Conservation (phyloP, 2,113 vertebrate genomes). For the Anthoscopus minutus region DNA sequence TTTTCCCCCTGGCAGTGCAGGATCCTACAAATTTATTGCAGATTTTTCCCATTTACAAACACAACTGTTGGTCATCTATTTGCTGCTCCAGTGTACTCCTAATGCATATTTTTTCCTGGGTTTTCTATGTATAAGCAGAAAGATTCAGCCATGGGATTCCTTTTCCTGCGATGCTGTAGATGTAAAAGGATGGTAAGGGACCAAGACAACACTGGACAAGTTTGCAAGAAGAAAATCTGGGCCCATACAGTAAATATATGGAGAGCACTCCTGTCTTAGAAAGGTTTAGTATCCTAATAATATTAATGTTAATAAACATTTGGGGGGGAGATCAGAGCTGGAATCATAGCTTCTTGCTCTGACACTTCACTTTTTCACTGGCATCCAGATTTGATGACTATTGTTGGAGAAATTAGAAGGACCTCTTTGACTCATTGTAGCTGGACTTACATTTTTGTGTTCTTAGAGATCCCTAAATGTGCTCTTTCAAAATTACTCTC, state of each 20-base stretch:
- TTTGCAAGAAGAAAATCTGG: background rate
- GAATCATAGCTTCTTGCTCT: background rate
- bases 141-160: background rate
- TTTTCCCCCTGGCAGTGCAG: background rate
- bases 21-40: background rate
- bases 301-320: fast-evolving
- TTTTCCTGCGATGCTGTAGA: background rate
- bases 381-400: background rate
- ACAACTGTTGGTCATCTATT: background rate
- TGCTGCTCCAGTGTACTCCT: fast-evolving
- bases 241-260: background rate
- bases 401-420: background rate
- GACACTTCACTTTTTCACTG: background rate
- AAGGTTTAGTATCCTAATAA: background rate
- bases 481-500: background rate
- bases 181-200: background rate
- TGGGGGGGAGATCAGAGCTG: background rate
- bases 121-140: background rate
- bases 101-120: background rate
- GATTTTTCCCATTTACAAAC: background rate
- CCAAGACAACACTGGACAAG: background rate
- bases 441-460: background rate
- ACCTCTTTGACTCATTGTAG: background rate
- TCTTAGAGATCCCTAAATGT: background rate
- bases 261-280: background rate